Evolutionary conservation across 2,797 vertebrate species (phyloP), one percentile per base, ranked within the genome.

Genomic region (Melanotaenia maccullochi): DNA sequence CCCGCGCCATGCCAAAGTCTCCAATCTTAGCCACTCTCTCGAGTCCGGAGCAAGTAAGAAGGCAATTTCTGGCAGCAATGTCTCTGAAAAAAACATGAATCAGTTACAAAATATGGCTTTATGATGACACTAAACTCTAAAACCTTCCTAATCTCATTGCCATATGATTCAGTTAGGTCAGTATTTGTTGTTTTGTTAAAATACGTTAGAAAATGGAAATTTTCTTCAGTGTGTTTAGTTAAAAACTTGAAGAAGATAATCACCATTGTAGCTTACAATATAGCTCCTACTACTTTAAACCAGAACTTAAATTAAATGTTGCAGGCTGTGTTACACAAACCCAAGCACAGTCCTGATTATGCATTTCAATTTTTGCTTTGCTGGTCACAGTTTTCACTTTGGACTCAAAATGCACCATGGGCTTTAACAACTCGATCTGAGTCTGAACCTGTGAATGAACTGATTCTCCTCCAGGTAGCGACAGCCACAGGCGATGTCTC

Each of bases 1-100:
- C 96, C 71, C 96, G 95, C 32, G 97, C 97, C 97, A 98, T 97
- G 59, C 97, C 96, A 51, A 97, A 99, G 89, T 98, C 96, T 70
- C 97, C 96, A 6, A 96, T 98, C 91, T 98, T 98, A 81, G 96
- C 96, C 77, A 97, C 93, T 85, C 96, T 86, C 33, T 93, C 95
- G 16, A 92, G 91, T 60, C 96, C 96, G 28, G 93, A 80, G 78
- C 94, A 97, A 52, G 96, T 98, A 57, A 98, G 93, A 66, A 99
- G 94, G 75, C 97, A 98, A 69, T 98, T 99, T 65, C 96, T 94
- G 59, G 97, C 96, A 81, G 97, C 97, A 55, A 97, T 98, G 84
- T 98, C 97, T 92, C 97, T 98, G 86, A 71, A 92, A 72, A 92
- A 92, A 86, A 57, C 56, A 78, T 24, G 1, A 0, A 42, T 35